These are phyloP conservation scores for Enteromius unitaeniatus DNA, from an alignment of 2,797 vertebrate genomes.

Conservation along the genomic window DNA sequence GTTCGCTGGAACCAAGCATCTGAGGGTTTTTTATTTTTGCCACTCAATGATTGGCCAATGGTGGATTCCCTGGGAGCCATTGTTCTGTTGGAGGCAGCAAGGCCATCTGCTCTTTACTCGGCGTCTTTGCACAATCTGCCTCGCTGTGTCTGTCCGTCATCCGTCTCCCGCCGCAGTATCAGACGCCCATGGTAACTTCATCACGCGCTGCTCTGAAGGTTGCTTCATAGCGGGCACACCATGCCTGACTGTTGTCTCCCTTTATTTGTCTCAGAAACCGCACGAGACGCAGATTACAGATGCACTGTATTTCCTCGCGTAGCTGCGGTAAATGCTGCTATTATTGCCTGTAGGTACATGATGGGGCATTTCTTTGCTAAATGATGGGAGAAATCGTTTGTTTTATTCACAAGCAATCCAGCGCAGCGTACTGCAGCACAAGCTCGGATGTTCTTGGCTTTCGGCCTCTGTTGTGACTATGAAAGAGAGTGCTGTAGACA, in stretches of 20 bases:
- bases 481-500: neutral
- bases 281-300: neutral
- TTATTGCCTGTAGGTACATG: neutral
- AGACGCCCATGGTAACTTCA: conserved; percentile 18
- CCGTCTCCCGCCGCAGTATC: neutral
- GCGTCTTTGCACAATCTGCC: conserved; percentile 29
- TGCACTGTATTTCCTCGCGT: neutral
- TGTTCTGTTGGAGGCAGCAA: conserved; percentile 55
- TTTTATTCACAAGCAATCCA: neutral
- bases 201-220: conserved; percentile 14
- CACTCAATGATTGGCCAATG: conserved; percentile 42
- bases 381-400: neutral
- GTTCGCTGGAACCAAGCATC: conserved; percentile 47
- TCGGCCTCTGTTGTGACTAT: neutral
- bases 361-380: neutral
- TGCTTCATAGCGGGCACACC: neutral
- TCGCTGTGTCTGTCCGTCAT: neutral
- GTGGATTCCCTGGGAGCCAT: conserved; percentile 55
- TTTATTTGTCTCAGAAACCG: conserved; percentile 10
- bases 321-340: neutral
- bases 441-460: neutral
- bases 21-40: conserved; percentile 28
- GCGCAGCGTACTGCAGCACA: neutral
- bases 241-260: conserved; percentile 15
- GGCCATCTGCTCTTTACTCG: conserved; percentile 61